These are phyloP conservation scores for Dysdera silvatica DNA, from an alignment of 1,140 invertebrate genomes.

Conservation along the genomic window DNA sequence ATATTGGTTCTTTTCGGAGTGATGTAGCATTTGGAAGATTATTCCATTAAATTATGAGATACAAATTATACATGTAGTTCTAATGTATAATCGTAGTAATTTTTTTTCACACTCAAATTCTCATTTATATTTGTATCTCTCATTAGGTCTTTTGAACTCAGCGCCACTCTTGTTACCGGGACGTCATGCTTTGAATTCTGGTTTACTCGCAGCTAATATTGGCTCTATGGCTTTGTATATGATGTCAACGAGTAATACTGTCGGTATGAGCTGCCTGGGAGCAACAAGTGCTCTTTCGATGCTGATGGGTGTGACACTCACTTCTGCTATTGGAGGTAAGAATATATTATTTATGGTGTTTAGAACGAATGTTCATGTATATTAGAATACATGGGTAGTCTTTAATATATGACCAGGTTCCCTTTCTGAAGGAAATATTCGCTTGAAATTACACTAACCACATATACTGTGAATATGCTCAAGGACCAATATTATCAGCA, in stretches of 20 bases:
- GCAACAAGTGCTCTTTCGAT: constrained; percentile 63
- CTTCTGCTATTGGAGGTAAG: constrained; percentile 75
- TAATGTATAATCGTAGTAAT: background rate
- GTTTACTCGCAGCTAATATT: constrained; percentile 58
- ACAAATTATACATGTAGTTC: background rate
- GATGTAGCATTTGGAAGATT: no score
- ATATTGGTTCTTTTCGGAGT: no score
- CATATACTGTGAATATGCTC: no score
- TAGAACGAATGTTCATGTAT: no score
- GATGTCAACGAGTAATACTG: constrained; percentile 54
- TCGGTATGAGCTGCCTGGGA: constrained; percentile 59
- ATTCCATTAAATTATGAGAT: background rate
- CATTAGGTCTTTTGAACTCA: constrained; percentile 63
- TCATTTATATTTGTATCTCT: background rate
- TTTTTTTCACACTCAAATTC: background rate
- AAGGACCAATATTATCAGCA: no score
- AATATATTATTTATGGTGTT: no score
- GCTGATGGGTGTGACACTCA: constrained; percentile 76
- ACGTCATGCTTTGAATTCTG: constrained; percentile 64
- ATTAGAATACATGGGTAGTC: no score
- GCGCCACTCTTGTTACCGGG: constrained; percentile 73
- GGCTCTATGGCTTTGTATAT: constrained; percentile 64
- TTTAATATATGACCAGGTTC: constrained; percentile 4
- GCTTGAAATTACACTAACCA: no score
- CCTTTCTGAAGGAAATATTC: background rate